phyloP scores from a whole-genome alignment of 2,797 vertebrate species.

The Danio albolineatus region DNA sequence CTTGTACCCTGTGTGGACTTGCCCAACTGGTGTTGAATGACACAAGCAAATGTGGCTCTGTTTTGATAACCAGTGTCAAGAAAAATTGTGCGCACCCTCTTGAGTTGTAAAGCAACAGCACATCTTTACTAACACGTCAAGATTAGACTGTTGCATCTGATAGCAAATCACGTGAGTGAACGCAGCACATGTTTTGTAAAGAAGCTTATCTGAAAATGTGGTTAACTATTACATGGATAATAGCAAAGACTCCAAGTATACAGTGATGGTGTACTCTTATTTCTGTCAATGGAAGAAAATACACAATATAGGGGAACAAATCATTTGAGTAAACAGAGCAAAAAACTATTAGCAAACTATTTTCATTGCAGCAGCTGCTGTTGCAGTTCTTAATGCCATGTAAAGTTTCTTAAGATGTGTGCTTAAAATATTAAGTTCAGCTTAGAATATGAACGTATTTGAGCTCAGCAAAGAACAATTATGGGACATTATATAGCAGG shows the following conservation, averaged over 20 bases:
- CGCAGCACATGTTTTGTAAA: background rate
- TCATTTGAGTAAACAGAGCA: too few relatives aligned
- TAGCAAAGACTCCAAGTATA: background rate
- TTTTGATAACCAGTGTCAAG: constrained; percentile 20
- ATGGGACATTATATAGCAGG: too few relatives aligned
- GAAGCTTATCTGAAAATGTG: background rate
- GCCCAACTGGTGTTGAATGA: constrained; percentile 33
- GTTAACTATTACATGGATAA: background rate
- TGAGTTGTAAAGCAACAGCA: constrained; percentile 3
- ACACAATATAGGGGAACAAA: too few relatives aligned
- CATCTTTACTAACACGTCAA: background rate
- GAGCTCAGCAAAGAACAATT: too few relatives aligned
- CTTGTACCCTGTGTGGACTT: constrained; percentile 31
- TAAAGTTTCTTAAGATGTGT: too few relatives aligned
- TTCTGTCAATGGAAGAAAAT: too few relatives aligned
- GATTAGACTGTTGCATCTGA: constrained; percentile 5
- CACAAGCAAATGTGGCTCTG: constrained; percentile 28
- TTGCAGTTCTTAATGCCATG: too few relatives aligned
- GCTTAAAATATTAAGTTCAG: too few relatives aligned
- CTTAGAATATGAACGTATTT: too few relatives aligned
- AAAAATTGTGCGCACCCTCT: background rate
- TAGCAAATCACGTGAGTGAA: background rate
- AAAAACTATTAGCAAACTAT: too few relatives aligned
- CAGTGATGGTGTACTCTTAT: too few relatives aligned
- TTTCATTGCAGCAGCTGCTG: too few relatives aligned